Percentiles rank a stretch among this genome's conserved stretches.
Evolutionary conservation across 2,113 vertebrate species (phyloP).

Genomic region (Martes martes): DNA sequence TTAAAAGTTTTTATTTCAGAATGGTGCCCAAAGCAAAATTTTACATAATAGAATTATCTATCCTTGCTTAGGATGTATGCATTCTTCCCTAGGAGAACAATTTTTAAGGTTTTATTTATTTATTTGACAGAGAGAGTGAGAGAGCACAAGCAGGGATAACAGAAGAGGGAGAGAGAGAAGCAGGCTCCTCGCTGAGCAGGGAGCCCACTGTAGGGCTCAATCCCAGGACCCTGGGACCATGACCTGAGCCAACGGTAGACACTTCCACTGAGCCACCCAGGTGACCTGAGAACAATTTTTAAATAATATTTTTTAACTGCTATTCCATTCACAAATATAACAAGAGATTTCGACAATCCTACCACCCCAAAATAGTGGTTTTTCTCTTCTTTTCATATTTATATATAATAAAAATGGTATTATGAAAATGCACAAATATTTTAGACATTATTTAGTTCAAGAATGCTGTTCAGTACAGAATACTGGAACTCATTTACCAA

Average conservation of each 20-base stretch:
- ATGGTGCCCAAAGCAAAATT: background rate
- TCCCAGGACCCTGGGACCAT: background rate
- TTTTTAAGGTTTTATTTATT: background rate
- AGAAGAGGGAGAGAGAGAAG: background rate
- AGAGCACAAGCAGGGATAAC: background rate
- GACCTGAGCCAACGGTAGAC: background rate
- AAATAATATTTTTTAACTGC: background rate
- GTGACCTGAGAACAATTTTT: background rate
- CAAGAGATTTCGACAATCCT: background rate
- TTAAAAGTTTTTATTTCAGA: slow-evolving; percentile 27
- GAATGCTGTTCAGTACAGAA: background rate
- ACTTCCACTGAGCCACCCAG: background rate
- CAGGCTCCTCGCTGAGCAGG: background rate
- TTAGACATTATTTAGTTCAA: background rate
- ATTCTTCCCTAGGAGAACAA: background rate
- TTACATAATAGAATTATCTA: background rate
- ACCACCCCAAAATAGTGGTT: background rate
- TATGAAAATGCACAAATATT: background rate
- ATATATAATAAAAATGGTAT: background rate
- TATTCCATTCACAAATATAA: background rate
- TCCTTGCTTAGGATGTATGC: background rate
- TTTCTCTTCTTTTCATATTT: background rate
- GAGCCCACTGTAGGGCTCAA: background rate
- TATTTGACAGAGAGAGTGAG: background rate
- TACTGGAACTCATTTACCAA: background rate